These are phyloP conservation scores for Rhynchonycteris naso DNA, from an alignment of 2,797 vertebrate species.

Conservation along the genomic window DNA sequence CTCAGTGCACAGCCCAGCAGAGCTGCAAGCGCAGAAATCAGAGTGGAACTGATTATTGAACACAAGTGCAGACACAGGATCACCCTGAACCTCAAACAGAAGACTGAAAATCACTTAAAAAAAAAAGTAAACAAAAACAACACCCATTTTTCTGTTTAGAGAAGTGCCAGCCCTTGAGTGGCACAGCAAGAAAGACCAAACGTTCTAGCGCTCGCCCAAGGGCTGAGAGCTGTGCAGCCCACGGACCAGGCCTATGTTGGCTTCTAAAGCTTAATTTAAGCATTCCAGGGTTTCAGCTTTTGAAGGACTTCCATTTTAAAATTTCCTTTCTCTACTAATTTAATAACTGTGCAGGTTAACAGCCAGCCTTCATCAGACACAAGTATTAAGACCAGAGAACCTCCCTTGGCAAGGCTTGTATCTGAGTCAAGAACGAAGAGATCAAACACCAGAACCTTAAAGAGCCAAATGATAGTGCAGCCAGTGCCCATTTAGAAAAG, in stretches of 20 bases:
- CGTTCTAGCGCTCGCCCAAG: constrained; percentile 23
- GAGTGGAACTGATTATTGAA: constrained; percentile 83
- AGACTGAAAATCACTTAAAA: constrained; percentile 82
- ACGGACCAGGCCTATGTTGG: constrained; percentile 69
- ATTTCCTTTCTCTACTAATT: constrained; percentile 66
- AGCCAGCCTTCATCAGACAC: constrained; percentile 58
- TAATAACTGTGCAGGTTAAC: constrained; percentile 64
- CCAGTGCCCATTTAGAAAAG: constrained; percentile 78
- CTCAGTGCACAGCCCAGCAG: constrained; percentile 86
- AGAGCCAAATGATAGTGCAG: constrained; percentile 70
- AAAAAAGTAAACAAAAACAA: constrained; percentile 84
- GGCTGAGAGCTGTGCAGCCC: constrained; percentile 80
- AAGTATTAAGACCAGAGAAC: constrained; percentile 70
- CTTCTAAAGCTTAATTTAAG: constrained; percentile 81
- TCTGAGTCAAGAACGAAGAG: constrained; percentile 81
- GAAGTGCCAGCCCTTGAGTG: constrained; percentile 82
- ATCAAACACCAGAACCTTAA: constrained; percentile 78
- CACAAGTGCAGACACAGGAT: constrained; percentile 85
- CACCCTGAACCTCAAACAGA: constrained; percentile 83
- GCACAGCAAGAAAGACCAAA: constrained; percentile 72
- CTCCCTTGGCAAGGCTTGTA: constrained; percentile 83
- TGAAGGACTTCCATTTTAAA: not conserved
- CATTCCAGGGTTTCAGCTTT: not conserved
- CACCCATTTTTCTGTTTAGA: constrained; percentile 81
- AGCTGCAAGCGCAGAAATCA: constrained; percentile 83